Base-by-base conservation (phyloP, 2,888 invertebrate species). In the Micropterix aruncella region DNA sequence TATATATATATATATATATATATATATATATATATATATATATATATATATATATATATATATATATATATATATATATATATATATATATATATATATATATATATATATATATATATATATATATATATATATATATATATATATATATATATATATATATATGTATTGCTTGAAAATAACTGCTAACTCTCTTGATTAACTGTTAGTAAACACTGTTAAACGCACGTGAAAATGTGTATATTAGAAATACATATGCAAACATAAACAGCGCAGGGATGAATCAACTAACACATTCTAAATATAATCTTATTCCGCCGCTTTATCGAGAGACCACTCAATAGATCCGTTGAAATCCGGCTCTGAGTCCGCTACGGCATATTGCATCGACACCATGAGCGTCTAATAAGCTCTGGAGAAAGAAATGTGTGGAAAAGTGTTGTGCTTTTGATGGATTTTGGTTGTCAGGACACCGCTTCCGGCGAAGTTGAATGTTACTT, bases 401-500 rank as follows among this genome's bases (percentile, higher is more conserved):
- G 12, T 15, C 12, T 16, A 9, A 7, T n/a, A 7, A 16, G 17
- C 15, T 5, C 5, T n/a, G 7, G 5, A 9, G 47, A 50, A 52
- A 56, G 61, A 58, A 61, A 66, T 65, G 65, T 60, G 57, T 56
- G 46, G 40, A 38, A 41, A 43, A 36, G n/a, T 43, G 3, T n/a
- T 14, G 19, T 37, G 19, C 43, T 15, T n/a, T 16, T 44, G 54
- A 78, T 79, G 74, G 75, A 75, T 67, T 75, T 73, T 63, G 78
- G 77, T 58, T 75, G 75, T 64, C 66, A 70, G 60, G 74, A 77
- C 65, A 79, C 77, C 59, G 75, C 74, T 55, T 79, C 79, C 47
- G 79, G 79, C 54, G 78, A 79, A 61, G 68, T 76, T 66, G 80
- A 80, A 69, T 78, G 77, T 66, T 79, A 76, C 72, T 64, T 79